phyloP scores from a whole-genome alignment of 2,888 invertebrate genomes.

The Digitonthophagus gazella region DNA sequence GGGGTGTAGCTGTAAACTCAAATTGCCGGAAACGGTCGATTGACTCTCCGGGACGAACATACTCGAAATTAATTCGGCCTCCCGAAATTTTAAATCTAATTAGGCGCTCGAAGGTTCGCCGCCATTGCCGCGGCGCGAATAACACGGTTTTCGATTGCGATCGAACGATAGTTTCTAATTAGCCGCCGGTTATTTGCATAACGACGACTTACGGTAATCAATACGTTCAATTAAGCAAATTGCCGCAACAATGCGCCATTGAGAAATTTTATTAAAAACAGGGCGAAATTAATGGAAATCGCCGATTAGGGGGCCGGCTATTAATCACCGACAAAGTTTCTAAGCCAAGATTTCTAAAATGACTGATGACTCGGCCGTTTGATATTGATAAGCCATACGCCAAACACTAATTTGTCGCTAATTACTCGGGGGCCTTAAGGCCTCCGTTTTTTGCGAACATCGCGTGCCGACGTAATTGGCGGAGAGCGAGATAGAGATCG shows the following conservation, averaged over 20 bases:
- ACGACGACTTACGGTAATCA: neutral
- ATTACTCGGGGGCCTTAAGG: neutral
- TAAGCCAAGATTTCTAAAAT: constrained; percentile 32
- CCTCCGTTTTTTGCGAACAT: neutral
- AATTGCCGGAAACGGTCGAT: constrained; percentile 33
- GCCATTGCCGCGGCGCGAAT: neutral
- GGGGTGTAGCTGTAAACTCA: constrained; percentile 29
- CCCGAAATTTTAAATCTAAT: constrained; percentile 15
- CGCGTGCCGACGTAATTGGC: neutral
- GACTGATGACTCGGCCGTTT: neutral
- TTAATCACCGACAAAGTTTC: constrained; percentile 43
- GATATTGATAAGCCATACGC: neutral
- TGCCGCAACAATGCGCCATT: neutral
- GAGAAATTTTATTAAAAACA: neutral
- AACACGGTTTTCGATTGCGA: neutral
- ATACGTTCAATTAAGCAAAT: neutral
- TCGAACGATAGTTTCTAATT: neutral
- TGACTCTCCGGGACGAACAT: constrained; percentile 20
- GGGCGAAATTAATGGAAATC: neutral
- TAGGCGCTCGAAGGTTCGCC: neutral
- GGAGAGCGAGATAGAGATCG: neutral
- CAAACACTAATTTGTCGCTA: neutral
- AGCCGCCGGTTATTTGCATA: neutral
- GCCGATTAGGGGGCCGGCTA: constrained; percentile 32
- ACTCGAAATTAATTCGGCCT: constrained; percentile 15